Evolutionary conservation across 2,113 vertebrate species (phyloP), one percentile per base, ranked within the genome.

Genomic region (Pteronura brasiliensis): DNA sequence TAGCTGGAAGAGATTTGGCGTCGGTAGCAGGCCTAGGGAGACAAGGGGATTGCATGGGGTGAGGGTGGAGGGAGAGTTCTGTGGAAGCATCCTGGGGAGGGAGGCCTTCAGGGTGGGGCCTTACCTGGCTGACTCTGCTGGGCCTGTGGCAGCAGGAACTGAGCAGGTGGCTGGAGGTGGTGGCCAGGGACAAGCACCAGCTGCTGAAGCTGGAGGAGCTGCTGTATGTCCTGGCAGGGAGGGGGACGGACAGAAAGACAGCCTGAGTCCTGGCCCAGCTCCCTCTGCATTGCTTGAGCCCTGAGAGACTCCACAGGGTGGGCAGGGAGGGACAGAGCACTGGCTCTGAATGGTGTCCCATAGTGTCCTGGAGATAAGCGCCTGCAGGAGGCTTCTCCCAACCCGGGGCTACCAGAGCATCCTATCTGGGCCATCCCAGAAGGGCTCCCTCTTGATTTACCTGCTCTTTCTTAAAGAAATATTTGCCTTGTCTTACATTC

Each of bases 1-100:
- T 99, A 99, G 99, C 99, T 99, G 97, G 99, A 99, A 99, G 98
- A 99, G 99, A 99, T 99, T 99, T 99, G 99, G 99, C 98, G 99
- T 99, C 42, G 99, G 98, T 89, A 99, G 98, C 98, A 99, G 99
- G 98, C 99, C 99, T 99, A 97, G 10, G 36, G 57, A 95, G 76
- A 98, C 29, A 74, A 71, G 77, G 65, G 6, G 20, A 25, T 36
- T 4, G 29, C 4, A 9, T 0, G 0, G 34, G 42, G 74, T 97
- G 44, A 96, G 65, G 34, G 20, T 6, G 88, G 0, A 61, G 34
- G 14, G 31, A 76, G 31, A 20, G 6, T 21, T 13, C 11, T 31
- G 14, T 0, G n/a, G 47, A 4, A 18, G 18, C 6, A 0, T 2
- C 1, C 0, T 47, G 3, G 85, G 44, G 13, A 44, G 6, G 44